Base-by-base conservation (phyloP, 2,797 vertebrate species). In the Microhierax caerulescens region DNA sequence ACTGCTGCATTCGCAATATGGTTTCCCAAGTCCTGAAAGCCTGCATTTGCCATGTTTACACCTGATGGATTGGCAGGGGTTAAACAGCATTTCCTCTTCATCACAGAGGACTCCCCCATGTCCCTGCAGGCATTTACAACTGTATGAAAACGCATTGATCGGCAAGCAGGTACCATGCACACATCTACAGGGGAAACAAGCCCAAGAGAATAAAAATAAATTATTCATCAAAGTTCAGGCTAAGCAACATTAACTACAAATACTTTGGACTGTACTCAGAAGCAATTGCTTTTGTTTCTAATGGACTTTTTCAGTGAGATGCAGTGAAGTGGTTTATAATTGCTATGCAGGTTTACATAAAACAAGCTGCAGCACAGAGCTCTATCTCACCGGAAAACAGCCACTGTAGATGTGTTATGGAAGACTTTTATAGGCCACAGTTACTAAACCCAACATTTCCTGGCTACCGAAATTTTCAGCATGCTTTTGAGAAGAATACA, bases 71-170 rank as follows among this genome's bases (percentile, higher is more conserved):
- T 99, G 99, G 98, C 99, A 99, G 84, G 99, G 98, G 98, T 98
- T 99, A 56, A 98, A 90, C 56, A 98, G 95, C 59, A 99, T 99
- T 95, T 99, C 99, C 95, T 99, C 98, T 97, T 99, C 99, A 34
- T 99, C 99, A 87, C 99, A 99, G 78, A 99, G 98, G 48, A 99
- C 99, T 3, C 99, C 99, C 9, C 98, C 98, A 36, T 99, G 99
- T 87, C 99, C 99, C 43, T 99, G 98, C 98, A 99, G 99, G 98
- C 99, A 99, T 97, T 99, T 99, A 95, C 99, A 99, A 95, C 99
- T 99, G 98, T 99, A 99, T 74, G 99, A 99, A 98, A 99, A 99
- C 0, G 99, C 99, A 97, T 99, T 99, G 98, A 99, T 99, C 79
- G 99, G 99, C 94, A 99, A 97, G 97, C 99, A 99, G 92, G 98